Evolutionary conservation across 2,888 invertebrate genomes (phyloP).

Genomic region (Drosophila koepferae): DNA sequence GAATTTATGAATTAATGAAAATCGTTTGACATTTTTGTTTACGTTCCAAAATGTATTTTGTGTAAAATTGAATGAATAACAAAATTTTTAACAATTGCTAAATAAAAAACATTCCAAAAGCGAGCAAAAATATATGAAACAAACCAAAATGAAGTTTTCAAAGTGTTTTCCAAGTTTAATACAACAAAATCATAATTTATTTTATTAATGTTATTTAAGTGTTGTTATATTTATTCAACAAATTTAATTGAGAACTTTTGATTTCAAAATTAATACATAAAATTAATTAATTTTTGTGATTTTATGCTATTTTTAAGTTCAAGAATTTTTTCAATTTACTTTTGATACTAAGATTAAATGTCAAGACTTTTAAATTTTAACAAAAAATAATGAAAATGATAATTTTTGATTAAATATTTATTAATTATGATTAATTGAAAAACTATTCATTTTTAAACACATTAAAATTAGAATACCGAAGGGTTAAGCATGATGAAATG

Average conservation of each 20-base stretch:
- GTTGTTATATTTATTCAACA: background rate
- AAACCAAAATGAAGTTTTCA: background rate
- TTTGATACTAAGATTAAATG: background rate
- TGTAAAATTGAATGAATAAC: constrained; percentile 22
- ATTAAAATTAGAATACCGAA: background rate
- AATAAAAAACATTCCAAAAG: constrained; percentile 51
- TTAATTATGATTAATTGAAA: background rate
- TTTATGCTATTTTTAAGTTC: background rate
- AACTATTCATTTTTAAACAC: background rate
- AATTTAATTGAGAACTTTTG: too few species aligned
- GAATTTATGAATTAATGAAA: constrained; percentile 2
- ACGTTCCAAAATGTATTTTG: constrained; percentile 14
- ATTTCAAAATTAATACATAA: too few species aligned
- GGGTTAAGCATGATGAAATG: background rate
- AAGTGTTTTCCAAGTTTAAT: background rate
- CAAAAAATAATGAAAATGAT: background rate
- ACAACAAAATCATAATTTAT: background rate
- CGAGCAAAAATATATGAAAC: background rate
- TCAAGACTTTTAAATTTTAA: background rate
- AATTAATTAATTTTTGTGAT: background rate
- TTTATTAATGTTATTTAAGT: background rate
- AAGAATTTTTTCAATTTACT: background rate
- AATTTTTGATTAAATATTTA: background rate
- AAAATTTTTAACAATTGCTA: constrained; percentile 34
- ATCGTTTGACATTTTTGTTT: constrained; percentile 20